Evolutionary conservation across 2,113 vertebrate species (phyloP).

Genomic region (Aphelocoma coerulescens): DNA sequence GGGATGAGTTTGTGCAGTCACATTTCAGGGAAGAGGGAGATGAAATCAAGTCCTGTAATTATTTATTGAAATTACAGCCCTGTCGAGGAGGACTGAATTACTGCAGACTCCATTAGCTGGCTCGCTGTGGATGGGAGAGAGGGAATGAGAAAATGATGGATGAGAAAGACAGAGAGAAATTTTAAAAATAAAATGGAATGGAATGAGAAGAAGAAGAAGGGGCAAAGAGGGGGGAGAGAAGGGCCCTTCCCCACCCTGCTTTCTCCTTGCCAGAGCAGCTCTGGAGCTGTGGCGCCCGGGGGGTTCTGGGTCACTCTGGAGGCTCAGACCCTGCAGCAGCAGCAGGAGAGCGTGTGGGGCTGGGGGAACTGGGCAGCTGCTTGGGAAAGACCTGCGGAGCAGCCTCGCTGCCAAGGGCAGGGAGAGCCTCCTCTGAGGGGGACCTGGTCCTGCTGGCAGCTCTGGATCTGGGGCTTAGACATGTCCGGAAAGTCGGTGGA

Average conservation of each 20-base stretch:
- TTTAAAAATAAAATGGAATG: constrained; percentile 42
- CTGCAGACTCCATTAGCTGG: constrained; percentile 71
- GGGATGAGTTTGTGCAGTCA: constrained; percentile 13
- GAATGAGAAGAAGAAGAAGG: background rate
- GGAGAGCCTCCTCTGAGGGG: background rate
- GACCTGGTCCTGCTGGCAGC: background rate
- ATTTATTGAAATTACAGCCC: constrained; percentile 69
- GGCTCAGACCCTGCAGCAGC: background rate
- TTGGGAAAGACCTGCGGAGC: rapidly evolving
- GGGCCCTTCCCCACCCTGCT: background rate
- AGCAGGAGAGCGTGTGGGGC: background rate
- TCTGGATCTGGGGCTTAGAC: background rate
- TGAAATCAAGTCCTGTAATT: constrained; percentile 60
- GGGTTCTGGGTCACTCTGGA: rapidly evolving
- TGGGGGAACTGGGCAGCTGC: background rate
- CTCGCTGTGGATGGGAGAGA: constrained; percentile 53
- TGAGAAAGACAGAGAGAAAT: constrained; percentile 52
- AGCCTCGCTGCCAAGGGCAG: background rate
- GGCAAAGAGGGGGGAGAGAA: background rate
- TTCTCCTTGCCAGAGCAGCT: background rate
- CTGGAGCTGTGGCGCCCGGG: rapidly evolving
- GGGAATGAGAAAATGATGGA: constrained; percentile 74
- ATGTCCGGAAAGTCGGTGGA: rapidly evolving
- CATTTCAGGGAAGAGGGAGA: constrained; percentile 23
- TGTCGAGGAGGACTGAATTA: constrained; percentile 66